These are phyloP conservation scores for Meloidogyne chitwoodi DNA, from an alignment of 1,140 invertebrate genomes.

Conservation along the genomic window DNA sequence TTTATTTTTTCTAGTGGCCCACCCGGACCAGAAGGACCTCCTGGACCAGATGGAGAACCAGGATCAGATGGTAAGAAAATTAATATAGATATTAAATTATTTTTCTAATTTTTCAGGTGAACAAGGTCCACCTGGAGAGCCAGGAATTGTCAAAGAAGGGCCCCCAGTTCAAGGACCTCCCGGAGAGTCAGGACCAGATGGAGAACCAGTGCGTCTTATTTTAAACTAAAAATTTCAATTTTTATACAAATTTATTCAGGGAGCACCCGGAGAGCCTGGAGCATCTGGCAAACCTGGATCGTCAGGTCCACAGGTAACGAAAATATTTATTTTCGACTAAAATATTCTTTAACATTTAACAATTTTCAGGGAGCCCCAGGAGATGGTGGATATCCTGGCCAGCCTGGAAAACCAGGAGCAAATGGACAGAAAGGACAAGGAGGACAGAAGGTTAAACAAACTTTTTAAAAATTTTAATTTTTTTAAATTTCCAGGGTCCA, in stretches of 20 bases:
- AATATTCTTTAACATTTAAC: too few species aligned
- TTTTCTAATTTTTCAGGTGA: slow-evolving; percentile 6
- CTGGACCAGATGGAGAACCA: slow-evolving; percentile 10
- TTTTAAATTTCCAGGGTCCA: neutral
- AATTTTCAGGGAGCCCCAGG: neutral
- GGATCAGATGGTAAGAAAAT: slow-evolving; percentile 8
- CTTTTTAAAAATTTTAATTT: neutral
- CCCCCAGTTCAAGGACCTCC: neutral
- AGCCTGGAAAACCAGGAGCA: neutral
- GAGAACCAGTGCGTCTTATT: neutral
- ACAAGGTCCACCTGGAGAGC: slow-evolving; percentile 10
- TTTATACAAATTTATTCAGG: neutral
- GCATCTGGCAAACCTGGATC: neutral
- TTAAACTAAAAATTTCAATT: neutral
- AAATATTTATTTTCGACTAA: too few species aligned
- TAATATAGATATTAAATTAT: neutral
- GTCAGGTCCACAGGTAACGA: neutral
- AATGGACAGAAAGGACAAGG: neutral
- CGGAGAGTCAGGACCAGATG: slow-evolving; percentile 5
- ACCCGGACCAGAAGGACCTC: neutral
- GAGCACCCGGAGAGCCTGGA: neutral
- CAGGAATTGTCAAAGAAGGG: neutral
- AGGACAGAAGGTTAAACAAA: neutral
- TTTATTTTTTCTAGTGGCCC: neutral
- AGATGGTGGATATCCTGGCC: neutral